phyloP scores from a whole-genome alignment of 2,888 invertebrate genomes.

The Dione vanillae region DNA sequence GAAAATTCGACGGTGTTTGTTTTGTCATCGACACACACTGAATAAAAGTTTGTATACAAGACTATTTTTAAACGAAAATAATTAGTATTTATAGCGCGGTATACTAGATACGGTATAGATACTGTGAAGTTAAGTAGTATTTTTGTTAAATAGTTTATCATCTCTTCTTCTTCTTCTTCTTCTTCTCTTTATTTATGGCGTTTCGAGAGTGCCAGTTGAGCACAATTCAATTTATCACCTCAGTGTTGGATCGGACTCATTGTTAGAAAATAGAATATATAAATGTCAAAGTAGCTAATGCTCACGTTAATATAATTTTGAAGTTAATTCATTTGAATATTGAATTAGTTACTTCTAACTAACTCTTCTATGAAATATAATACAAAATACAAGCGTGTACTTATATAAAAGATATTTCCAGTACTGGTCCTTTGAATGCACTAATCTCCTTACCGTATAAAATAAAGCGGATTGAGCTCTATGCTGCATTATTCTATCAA shows the following conservation, averaged over 20 bases:
- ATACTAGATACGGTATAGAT: too few relatives aligned
- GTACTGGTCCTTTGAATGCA: neutral
- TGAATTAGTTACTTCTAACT: too few relatives aligned
- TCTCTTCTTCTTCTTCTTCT: too few relatives aligned
- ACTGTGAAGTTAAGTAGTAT: neutral
- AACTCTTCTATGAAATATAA: neutral
- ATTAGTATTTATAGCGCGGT: neutral
- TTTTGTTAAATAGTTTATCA: neutral
- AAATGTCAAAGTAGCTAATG: too few relatives aligned
- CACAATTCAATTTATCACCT: too few relatives aligned
- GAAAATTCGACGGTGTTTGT: constrained; percentile 34
- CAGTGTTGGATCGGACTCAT: neutral
- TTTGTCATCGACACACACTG: constrained; percentile 32
- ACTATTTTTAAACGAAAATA: constrained; percentile 23
- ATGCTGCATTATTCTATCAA: constrained; percentile 1
- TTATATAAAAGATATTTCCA: neutral
- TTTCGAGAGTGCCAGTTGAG: too few relatives aligned
- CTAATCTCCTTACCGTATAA: constrained; percentile 3
- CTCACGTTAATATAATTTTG: too few relatives aligned
- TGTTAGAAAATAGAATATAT: neutral
- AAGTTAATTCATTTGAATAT: too few relatives aligned
- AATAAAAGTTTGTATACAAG: constrained; percentile 23
- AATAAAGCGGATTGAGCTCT: neutral
- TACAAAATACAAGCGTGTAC: neutral
- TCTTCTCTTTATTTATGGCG: too few relatives aligned